Conservation (phyloP, 2,797 vertebrate genomes). For the Gorsachius magnificus region DNA sequence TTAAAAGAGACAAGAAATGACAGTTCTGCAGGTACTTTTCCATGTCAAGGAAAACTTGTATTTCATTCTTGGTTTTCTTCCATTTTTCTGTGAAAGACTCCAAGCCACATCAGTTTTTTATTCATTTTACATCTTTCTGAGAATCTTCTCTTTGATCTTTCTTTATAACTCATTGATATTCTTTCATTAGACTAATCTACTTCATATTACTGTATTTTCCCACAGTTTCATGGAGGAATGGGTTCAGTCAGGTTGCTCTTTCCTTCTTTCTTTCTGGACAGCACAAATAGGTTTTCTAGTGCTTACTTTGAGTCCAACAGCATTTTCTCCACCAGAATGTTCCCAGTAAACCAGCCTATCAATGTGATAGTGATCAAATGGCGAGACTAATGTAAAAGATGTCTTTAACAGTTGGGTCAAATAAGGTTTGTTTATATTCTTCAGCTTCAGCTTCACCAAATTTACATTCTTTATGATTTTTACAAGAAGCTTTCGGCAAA, state of each 20-base stretch:
- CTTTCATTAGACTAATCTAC: neutral
- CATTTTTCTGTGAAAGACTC: neutral
- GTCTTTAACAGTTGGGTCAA: neutral
- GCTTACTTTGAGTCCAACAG: neutral
- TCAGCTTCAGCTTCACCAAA: neutral
- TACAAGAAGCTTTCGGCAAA: neutral
- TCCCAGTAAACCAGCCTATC: fast-evolving
- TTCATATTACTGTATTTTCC: neutral
- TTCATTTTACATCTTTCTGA: neutral
- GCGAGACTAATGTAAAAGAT: neutral
- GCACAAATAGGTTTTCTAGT: neutral
- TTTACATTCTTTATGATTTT: constrained; percentile 16
- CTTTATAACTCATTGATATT: neutral
- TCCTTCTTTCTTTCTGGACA: neutral
- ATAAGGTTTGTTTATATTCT: neutral
- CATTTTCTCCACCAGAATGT: neutral
- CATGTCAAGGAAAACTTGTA: neutral
- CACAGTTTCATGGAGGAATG: neutral
- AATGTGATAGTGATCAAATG: neutral
- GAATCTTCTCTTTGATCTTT: neutral
- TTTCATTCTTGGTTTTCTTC: neutral
- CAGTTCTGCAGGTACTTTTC: neutral
- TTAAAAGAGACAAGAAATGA: neutral
- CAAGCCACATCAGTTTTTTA: neutral
- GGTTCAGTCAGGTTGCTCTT: neutral